Evolutionary conservation across 2,113 vertebrate genomes (phyloP), one percentile per base, ranked within the genome.

Genomic region (Mystacornis crossleyi): DNA sequence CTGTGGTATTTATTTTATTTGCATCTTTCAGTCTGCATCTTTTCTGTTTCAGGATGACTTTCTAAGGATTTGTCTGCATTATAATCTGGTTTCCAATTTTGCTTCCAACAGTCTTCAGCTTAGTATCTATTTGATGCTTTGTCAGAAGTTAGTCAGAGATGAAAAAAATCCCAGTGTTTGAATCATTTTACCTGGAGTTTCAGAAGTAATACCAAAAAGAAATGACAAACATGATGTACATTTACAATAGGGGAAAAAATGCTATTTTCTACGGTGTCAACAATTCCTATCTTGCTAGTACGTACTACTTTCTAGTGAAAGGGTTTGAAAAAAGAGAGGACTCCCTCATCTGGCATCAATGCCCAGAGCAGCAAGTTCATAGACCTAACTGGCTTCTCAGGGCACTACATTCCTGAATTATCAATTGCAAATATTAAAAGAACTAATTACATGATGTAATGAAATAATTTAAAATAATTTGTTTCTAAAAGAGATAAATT

Each of bases 271-370:
- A 47, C 1, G 0, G 24, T 40, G 65, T 91, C 96, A 96, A 84
- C 81, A 74, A 71, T 74, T 96, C 72, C 20, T 17, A 67, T 87
- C 57, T 67, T 86, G 81, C 81, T 91, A 54, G 43, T 62, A 81
- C 18, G 51, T 89, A 77, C 86, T 61, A 25, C 88, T 81, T 86
- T 43, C 50, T 67, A 69, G 43, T 88, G 86, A 83, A 89, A 93
- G 72, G 25, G 25, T 53, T 95, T 92, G 67, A 50, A 91, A 86
- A 70, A 81, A 92, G 67, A 94, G 95, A 89, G 54, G 80, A 50
- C 65, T 97, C 87, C 65, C 26, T 95, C 84, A 90, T 74, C 78
- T 79, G 87, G 78, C 57, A 91, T 21, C 53, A 91, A 53, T 90
- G 69, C 33, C 65, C 33, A 55, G 14, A 95, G 65, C 51, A 70